phyloP scores from a whole-genome alignment of 2,113 vertebrate species.

The Gymnobelideus leadbeateri region DNA sequence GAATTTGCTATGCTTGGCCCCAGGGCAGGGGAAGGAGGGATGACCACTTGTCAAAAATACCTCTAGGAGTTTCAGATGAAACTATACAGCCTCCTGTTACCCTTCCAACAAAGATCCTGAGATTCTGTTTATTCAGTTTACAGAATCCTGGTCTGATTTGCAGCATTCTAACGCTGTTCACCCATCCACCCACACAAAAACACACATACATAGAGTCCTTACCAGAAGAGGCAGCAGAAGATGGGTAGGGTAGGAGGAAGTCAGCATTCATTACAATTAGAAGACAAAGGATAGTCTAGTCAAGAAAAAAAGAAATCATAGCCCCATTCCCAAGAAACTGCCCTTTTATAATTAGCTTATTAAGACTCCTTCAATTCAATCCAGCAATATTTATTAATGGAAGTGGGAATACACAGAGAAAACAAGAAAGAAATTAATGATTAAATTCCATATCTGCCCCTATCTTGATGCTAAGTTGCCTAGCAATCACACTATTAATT shows the following conservation, averaged over 20 bases:
- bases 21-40: too few relatives aligned
- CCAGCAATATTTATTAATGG: background rate
- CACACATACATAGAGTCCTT: background rate
- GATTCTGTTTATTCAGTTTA: background rate
- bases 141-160: background rate
- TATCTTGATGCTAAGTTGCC: background rate
- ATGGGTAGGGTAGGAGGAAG: background rate
- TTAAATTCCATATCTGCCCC: background rate
- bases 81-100: background rate
- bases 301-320: background rate
- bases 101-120: background rate
- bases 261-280: background rate
- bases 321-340: background rate
- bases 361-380: background rate
- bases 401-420: background rate
- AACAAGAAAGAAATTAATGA: background rate
- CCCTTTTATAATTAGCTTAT: background rate
- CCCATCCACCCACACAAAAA: background rate
- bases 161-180: background rate
- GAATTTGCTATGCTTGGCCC: background rate
- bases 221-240: background rate
- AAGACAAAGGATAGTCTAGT: background rate
- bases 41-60: background rate
- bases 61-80: background rate
- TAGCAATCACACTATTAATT: background rate